Conservation (phyloP, 2,888 invertebrate genomes). For the Melikaiella ostensackeni region DNA sequence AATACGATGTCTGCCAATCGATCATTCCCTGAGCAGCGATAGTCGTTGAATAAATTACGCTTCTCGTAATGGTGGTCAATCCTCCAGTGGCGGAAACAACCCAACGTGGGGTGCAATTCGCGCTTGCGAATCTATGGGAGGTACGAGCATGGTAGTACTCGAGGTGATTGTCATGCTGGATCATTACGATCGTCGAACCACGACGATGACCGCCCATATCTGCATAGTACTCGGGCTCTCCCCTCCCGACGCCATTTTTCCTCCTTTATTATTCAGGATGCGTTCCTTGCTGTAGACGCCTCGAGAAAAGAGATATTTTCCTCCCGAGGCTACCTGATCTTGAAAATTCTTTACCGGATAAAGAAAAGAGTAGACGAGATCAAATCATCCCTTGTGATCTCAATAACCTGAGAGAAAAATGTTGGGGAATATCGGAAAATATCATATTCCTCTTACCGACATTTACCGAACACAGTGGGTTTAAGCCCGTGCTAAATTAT, state of each 20-base stretch:
- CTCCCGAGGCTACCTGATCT: constrained; percentile 21
- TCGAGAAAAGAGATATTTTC: constrained; percentile 32
- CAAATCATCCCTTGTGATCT: background rate
- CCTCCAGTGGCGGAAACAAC: constrained; percentile 53
- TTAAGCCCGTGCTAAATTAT: no score
- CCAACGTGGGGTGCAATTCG: constrained; percentile 52
- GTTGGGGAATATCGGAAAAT: no score
- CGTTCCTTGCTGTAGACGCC: constrained; percentile 48
- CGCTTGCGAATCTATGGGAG: constrained; percentile 51
- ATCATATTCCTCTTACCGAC: no score
- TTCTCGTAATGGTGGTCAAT: constrained; percentile 60
- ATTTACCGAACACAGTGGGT: no score
- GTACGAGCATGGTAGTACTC: constrained; percentile 32
- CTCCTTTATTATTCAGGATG: constrained; percentile 53
- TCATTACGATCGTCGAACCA: constrained; percentile 55
- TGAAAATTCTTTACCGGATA: constrained; percentile 1
- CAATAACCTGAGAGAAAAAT: no score
- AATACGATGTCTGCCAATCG: constrained; percentile 55
- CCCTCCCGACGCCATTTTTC: constrained; percentile 54
- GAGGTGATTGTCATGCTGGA: constrained; percentile 57
- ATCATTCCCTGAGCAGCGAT: constrained; percentile 58
- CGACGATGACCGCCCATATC: constrained; percentile 47
- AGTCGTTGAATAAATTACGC: constrained; percentile 66
- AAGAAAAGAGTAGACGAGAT: background rate
- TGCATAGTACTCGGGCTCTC: constrained; percentile 46